A percentile compares a stretch with the other conserved stretches of the same genome.
These are phyloP conservation scores for Aurelia sp. DNA, from an alignment of 30 jellyfish, hydroid and myxozoan genomes.

Conservation along the genomic window DNA sequence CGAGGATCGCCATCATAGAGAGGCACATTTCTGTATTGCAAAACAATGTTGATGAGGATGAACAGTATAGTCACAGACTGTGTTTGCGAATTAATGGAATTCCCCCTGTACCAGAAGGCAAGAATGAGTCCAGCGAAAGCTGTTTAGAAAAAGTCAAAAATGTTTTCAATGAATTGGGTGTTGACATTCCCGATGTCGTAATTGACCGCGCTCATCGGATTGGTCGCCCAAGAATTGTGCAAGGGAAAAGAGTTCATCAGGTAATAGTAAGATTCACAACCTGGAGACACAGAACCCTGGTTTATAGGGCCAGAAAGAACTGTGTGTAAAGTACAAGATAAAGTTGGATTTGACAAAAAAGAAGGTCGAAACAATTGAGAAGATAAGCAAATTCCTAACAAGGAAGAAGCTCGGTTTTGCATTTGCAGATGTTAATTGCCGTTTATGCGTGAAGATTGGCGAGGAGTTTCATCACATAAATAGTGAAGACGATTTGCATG, in stretches of 20 bases:
- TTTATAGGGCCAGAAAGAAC: conserved; percentile 30
- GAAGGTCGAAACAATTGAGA: not conserved
- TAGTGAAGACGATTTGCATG: too few relatives aligned
- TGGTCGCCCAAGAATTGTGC: not conserved
- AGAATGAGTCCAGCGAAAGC: too few relatives aligned
- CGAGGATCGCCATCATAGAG: conserved; percentile 21
- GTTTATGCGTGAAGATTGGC: too few relatives aligned
- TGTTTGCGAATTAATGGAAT: conserved; percentile 23
- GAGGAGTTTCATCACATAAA: too few relatives aligned
- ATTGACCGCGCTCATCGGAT: too few relatives aligned
- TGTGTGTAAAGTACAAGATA: conserved; percentile 3
- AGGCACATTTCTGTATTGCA: conserved; percentile 20
- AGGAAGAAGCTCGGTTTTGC: too few relatives aligned
- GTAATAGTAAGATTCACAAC: conserved; percentile 15
- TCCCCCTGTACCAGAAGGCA: conserved; percentile 6
- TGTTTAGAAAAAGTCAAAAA: too few relatives aligned
- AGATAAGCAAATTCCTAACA: not conserved
- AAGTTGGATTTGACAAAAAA: conserved; percentile 8
- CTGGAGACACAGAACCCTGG: conserved; percentile 37
- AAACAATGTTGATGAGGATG: conserved; percentile 21
- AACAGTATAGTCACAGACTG: conserved; percentile 14
- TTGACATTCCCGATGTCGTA: too few relatives aligned
- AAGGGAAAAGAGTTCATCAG: conserved; percentile 28
- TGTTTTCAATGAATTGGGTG: not conserved
- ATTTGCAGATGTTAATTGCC: too few relatives aligned